phyloP scores from a whole-genome alignment of 1,140 invertebrate species.

The Ctenoplectra terminalis region DNA sequence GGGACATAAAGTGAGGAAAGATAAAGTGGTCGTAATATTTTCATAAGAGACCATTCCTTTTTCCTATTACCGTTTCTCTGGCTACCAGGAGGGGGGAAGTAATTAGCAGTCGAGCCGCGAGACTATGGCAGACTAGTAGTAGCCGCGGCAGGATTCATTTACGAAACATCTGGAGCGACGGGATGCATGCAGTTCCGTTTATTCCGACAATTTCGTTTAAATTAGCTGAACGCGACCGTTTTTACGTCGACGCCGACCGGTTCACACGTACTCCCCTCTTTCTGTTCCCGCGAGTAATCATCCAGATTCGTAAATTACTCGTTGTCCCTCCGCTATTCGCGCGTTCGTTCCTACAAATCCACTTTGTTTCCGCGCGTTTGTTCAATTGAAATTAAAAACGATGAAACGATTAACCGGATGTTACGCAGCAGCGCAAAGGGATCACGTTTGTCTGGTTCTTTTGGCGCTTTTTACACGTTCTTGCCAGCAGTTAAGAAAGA shows the following conservation, averaged over 20 bases:
- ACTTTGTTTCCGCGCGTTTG: slow-evolving; percentile 49
- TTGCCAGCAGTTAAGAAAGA: too few relatives aligned
- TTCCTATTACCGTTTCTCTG: slow-evolving; percentile 33
- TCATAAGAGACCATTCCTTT: slow-evolving; percentile 46
- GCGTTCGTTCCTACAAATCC: slow-evolving; percentile 58
- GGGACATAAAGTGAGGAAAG: not conserved
- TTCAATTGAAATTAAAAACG: slow-evolving; percentile 41
- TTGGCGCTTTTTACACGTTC: not conserved
- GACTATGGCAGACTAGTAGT: slow-evolving; percentile 45
- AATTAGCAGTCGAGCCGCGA: slow-evolving; percentile 63
- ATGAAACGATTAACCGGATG: slow-evolving; percentile 22
- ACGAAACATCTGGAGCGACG: slow-evolving; percentile 79
- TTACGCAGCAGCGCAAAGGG: not conserved
- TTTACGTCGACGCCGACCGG: slow-evolving; percentile 77
- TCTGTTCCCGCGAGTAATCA: slow-evolving; percentile 70
- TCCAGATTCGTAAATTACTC: slow-evolving; percentile 69
- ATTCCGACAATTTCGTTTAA: slow-evolving; percentile 80
- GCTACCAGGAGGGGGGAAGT: slow-evolving; percentile 29
- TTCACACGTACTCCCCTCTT: slow-evolving; percentile 75
- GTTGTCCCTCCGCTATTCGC: slow-evolving; percentile 28
- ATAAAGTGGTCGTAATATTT: slow-evolving; percentile 46
- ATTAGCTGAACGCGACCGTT: slow-evolving; percentile 78
- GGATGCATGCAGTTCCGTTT: slow-evolving; percentile 81
- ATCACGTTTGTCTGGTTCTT: not conserved
- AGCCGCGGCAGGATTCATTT: slow-evolving; percentile 73